Evolutionary conservation across 2,797 vertebrate genomes (phyloP), one percentile per base, ranked within the genome.

Genomic region (Cephalopachus bancanus): DNA sequence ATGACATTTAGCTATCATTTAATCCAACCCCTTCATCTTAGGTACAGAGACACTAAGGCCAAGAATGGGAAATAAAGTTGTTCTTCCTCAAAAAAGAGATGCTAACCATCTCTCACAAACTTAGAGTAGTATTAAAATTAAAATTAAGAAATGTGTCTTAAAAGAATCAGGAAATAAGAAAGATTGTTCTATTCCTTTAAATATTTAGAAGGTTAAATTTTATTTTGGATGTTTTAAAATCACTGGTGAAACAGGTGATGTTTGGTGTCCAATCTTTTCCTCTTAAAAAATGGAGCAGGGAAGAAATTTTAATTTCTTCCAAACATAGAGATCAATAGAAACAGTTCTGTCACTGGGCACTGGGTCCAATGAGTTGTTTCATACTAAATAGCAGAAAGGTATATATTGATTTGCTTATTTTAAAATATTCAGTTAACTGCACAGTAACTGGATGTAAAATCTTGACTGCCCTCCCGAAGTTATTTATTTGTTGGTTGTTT

Each of bases 81-180:
- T 9, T 15, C 81, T 71, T 55, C 14, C 10, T 64, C 28, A 69
- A 64, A 64, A 91, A 79, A 78, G 4, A 37, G 53, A 86, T n/a
- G 44, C 24, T 65, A 88, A 10, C 4, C 51, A 14, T n/a, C 64
- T 28, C 33, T n/a, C 67, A 67, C 37, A 37, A 75, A 86, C 15
- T n/a, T 51, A 16, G 20, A 67, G 15, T 4, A 60, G 53, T 33
- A 20, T 57, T 51, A 2, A 37, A 64, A 20, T 57, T 51, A 2
- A 37, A 64, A 55, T 59, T 89, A 65, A 71, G 20, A 87, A 78
- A 51, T 30, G 24, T 49, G 9, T 83, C 53, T 93, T 83, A 59
- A 60, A 71, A 22, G 30, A 94, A 88, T 95, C 33, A 85, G 49
- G 95, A 86, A 80, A 69, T 53, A 76, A 80, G 44, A 86, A 85